Evolutionary conservation across 2,888 invertebrate species (phyloP).

Genomic region (Apamea crenata): DNA sequence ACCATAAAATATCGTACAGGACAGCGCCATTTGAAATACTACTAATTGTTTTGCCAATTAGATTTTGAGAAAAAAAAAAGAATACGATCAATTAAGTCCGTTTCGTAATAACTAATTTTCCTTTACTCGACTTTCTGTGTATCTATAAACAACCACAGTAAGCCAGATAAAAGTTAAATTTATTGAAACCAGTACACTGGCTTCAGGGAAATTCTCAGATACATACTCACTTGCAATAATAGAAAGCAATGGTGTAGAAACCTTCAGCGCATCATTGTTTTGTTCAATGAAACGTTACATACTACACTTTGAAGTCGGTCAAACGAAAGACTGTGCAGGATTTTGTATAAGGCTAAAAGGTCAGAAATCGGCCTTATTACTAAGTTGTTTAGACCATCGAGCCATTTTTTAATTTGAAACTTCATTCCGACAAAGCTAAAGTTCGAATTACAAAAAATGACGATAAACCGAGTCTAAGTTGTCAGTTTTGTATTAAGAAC

Average conservation of each 20-base stretch:
- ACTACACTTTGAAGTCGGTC: constrained; percentile 20
- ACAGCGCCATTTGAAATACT: not conserved
- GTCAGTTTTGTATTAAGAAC: not conserved
- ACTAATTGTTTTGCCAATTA: not conserved
- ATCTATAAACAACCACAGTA: not conserved
- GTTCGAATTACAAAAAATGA: not conserved
- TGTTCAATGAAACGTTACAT: constrained; percentile 31
- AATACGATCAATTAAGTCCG: not conserved
- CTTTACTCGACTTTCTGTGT: not conserved
- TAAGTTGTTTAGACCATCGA: not conserved
- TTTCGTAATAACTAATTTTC: not conserved
- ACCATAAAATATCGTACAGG: not conserved
- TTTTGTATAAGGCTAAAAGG: not conserved
- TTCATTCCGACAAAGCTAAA: not conserved
- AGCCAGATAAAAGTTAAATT: not conserved
- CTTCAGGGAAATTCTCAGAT: not conserved
- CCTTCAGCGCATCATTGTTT: not conserved
- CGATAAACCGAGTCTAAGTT: not conserved
- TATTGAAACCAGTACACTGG: constrained; percentile 14
- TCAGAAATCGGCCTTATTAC: not conserved
- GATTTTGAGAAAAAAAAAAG: not conserved
- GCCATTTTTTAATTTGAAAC: not conserved
- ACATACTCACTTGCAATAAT: constrained; percentile 15
- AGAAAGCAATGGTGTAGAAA: constrained; percentile 27
- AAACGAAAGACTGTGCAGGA: not conserved